Evolutionary conservation across 2,797 vertebrate species (phyloP).

Genomic region (Phalloptychus januarius): DNA sequence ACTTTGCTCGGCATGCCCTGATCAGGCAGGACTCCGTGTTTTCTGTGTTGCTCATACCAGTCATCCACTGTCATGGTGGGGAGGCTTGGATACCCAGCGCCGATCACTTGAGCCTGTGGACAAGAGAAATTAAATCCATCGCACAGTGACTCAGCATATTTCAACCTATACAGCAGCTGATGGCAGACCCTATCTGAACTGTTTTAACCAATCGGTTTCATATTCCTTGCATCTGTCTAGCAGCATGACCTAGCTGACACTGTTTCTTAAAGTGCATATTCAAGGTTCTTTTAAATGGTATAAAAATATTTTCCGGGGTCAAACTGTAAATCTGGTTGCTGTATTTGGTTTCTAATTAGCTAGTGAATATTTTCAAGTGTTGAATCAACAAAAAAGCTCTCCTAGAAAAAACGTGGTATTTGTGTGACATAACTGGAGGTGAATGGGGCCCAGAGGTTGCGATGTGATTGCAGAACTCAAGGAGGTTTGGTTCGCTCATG

Average conservation of each 20-base stretch:
- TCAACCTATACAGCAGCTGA: neutral
- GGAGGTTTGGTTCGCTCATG: too few species aligned
- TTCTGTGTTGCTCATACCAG: conserved; percentile 91
- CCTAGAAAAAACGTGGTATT: too few species aligned
- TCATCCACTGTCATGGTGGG: conserved; percentile 94
- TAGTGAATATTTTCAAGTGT: too few species aligned
- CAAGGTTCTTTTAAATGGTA: too few species aligned
- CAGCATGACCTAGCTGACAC: neutral
- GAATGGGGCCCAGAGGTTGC: too few species aligned
- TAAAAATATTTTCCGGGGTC: too few species aligned
- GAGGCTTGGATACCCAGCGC: conserved; percentile 91
- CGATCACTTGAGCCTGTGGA: conserved; percentile 87
- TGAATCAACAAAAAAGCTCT: too few species aligned
- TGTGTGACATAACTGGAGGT: too few species aligned
- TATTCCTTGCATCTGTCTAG: neutral
- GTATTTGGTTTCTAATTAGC: too few species aligned
- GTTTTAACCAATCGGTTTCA: neutral
- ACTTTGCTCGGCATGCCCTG: conserved; percentile 74
- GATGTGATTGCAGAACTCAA: too few species aligned
- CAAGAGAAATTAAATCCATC: neutral
- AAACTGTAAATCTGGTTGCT: too few species aligned
- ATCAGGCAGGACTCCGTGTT: conserved; percentile 79
- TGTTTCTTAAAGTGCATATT: neutral
- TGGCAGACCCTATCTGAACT: neutral
- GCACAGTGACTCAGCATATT: neutral